Conservation (phyloP, 2,888 invertebrate genomes). For the Cyaniris semiargus region DNA sequence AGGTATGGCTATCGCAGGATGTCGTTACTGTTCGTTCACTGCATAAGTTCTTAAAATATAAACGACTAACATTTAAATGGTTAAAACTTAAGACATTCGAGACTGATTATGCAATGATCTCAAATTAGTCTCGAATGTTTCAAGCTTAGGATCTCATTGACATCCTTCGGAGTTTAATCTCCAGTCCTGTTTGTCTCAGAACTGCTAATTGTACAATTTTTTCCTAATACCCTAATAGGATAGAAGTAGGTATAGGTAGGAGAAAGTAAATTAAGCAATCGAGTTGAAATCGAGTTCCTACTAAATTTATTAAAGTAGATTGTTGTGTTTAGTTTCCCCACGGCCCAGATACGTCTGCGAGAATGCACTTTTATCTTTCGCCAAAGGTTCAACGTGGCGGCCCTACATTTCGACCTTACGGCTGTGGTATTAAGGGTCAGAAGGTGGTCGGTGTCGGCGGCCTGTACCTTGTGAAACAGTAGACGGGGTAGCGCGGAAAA, state of each 20-base stretch:
- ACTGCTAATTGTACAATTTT: no score
- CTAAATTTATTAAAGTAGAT: not conserved
- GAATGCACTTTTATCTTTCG: slow-evolving; percentile 14
- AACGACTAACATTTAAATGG: no score
- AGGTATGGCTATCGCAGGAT: no score
- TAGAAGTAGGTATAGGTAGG: not conserved
- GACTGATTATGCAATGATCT: no score
- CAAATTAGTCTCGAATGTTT: no score
- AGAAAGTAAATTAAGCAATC: not conserved
- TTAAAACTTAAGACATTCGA: no score
- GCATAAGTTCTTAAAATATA: no score
- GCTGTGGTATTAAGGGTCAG: not conserved
- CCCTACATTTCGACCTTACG: not conserved
- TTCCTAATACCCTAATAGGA: no score
- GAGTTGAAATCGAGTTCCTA: not conserved
- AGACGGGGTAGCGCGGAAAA: slow-evolving; percentile 15
- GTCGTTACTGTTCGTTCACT: no score
- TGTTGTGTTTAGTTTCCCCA: not conserved
- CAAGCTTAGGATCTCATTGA: no score
- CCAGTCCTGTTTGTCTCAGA: no score
- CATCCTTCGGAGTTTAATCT: no score
- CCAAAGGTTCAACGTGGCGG: not conserved
- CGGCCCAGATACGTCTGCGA: not conserved
- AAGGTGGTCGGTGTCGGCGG: not conserved
- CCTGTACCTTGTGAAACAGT: not conserved